A percentile compares a stretch with the other conserved stretches of the same genome.
Evolutionary conservation across 2,888 invertebrate genomes (phyloP).

Genomic region (Melanostoma mellinum): DNA sequence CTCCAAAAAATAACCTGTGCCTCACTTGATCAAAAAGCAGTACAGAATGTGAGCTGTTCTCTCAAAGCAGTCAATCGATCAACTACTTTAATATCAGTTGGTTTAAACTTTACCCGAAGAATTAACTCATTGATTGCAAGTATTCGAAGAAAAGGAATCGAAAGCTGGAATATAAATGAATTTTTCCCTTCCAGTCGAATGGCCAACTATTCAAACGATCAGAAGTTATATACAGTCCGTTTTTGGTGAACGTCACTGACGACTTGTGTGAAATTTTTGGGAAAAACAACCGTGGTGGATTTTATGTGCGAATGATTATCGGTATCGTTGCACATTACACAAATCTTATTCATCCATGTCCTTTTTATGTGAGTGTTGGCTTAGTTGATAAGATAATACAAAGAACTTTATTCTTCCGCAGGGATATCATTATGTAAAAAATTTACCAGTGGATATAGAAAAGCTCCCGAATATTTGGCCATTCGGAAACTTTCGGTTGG

Average conservation of each 20-base stretch:
- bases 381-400: too few species aligned
- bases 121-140: background rate
- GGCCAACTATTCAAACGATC: slow-evolving; percentile 7
- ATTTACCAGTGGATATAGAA: too few species aligned
- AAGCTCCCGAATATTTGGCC: too few species aligned
- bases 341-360: too few species aligned
- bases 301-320: slow-evolving; percentile 1
- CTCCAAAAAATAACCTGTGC: background rate
- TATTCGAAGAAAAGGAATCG: background rate
- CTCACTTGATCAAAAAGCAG: too few species aligned
- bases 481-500: too few species aligned
- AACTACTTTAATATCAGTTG: background rate
- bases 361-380: too few species aligned
- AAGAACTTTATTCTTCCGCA: too few species aligned
- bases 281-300: background rate
- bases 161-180: too few species aligned
- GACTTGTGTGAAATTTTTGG: background rate
- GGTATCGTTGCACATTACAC: background rate
- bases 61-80: background rate
- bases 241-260: slow-evolving; percentile 11
- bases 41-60: background rate
- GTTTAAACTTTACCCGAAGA: background rate
- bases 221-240: slow-evolving; percentile 19
- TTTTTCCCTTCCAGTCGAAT: background rate
- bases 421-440: too few species aligned